These are phyloP conservation scores for Callipepla squamata DNA, from an alignment of 2,113 vertebrate genomes.

Conservation along the genomic window DNA sequence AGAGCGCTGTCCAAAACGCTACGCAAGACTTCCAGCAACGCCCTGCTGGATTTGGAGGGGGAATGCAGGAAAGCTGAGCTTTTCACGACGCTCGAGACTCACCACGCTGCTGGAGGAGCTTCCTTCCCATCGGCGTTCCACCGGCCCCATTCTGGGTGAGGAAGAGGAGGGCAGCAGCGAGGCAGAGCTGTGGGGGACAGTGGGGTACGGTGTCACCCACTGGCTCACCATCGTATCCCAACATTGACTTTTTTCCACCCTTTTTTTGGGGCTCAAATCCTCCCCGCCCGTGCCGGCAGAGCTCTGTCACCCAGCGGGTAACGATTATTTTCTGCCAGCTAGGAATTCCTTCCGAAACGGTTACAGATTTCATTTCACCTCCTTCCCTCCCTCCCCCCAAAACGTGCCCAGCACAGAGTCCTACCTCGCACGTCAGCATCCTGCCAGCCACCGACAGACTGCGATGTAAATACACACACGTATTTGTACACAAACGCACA, in stretches of 20 bases:
- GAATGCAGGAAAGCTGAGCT: neutral
- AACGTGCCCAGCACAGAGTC: fast-evolving
- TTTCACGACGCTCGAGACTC: neutral
- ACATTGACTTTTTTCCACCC: fast-evolving
- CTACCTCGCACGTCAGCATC: neutral
- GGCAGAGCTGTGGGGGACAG: neutral
- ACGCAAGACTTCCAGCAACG: fast-evolving
- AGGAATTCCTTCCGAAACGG: neutral
- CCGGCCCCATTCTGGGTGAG: fast-evolving
- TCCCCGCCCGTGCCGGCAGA: fast-evolving
- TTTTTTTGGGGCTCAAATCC: neutral
- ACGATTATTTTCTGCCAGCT: neutral
- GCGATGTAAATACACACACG: neutral
- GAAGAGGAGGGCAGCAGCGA: neutral
- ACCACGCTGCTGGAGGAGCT: neutral
- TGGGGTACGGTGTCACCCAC: neutral
- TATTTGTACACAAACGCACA: neutral
- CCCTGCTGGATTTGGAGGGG: no score
- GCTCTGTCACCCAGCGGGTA: neutral
- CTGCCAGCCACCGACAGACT: neutral
- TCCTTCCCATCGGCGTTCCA: neutral
- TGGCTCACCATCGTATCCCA: fast-evolving
- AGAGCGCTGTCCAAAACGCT: neutral
- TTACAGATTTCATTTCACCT: neutral
- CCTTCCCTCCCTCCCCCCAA: neutral